Evolutionary conservation across 1,140 invertebrate genomes (phyloP), one percentile per base, ranked within the genome.

Genomic region (Scylla paramamosain): DNA sequence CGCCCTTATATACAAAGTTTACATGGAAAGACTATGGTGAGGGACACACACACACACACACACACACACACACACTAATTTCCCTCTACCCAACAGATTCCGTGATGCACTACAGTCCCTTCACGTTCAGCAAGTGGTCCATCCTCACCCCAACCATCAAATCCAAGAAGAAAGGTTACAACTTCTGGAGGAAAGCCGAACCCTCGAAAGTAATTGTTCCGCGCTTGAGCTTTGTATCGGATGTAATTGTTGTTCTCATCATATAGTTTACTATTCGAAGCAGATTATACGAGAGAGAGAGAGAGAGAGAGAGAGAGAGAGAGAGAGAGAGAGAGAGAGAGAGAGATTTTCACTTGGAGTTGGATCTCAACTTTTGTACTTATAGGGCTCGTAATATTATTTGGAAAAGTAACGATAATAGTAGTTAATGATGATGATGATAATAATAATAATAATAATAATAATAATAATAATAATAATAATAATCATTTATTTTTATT

Each of bases 31-130:
- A 39, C 39, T 39, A 39, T 39, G 39, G 39, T 6, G 39, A 39
- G 39, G 39, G 39, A 39, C 39, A 39, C 39, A 39, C 39, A 39
- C 39, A 39, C 39, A 39, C 39, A 39, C 39, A 39, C 39, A 39
- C 39, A 39, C 39, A 39, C 39, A 39, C 39, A 39, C 39, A 39
- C 39, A 39, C 39, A 59, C 52, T 59, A 3, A 59, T 59, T 59
- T 12, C 20, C 67, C 8, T n/a, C 67, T 25, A 0, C 67, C 20
- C 59, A 0, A 7, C 88, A 94, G 93, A 48, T 1, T 94, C 93
- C n/a, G 93, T 94, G 88, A 94, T 94, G 93, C 93, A 94, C 59
- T 94, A 94, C 88, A 94, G 93, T 28, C 93, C 93, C 25, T 94
- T 83, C 46, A 77, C 93, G 39, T 94, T 94, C 29, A 88, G 93